A percentile compares a stretch with the other conserved stretches of the same genome.
These are phyloP conservation scores for Heloderma charlesbogerti DNA, from an alignment of 2,113 vertebrate species.

Conservation along the genomic window DNA sequence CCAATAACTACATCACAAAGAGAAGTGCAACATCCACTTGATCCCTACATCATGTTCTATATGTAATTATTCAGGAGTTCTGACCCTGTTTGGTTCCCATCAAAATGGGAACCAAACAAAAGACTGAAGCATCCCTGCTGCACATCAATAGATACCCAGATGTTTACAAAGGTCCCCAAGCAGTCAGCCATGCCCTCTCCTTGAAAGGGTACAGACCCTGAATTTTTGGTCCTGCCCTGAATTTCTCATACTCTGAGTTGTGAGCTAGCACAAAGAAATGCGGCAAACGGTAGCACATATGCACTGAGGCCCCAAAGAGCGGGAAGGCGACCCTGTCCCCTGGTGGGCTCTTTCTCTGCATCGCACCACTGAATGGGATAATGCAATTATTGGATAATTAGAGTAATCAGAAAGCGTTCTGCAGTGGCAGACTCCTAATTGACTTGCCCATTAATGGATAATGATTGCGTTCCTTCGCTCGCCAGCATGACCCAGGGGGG, in stretches of 20 bases:
- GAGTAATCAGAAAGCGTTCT: constrained; percentile 69
- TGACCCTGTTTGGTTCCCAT: not conserved
- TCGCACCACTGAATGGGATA: constrained; percentile 56
- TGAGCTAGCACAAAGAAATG: not conserved
- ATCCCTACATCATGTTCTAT: too few species aligned
- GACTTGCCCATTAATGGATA: constrained; percentile 70
- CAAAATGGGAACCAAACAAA: not conserved
- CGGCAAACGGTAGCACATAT: not conserved
- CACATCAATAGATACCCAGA: not conserved
- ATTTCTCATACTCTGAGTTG: too few species aligned
- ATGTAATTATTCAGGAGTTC: not conserved
- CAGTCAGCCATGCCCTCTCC: not conserved
- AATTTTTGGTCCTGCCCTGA: accelerated
- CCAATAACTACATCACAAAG: not conserved
- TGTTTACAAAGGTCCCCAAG: not conserved
- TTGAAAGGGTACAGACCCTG: not conserved
- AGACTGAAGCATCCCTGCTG: not conserved
- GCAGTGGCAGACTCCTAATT: constrained; percentile 71
- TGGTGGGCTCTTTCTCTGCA: not conserved
- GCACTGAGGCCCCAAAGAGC: not conserved
- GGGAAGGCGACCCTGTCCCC: not conserved
- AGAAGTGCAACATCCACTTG: not conserved
- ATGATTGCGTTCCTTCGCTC: constrained; percentile 59
- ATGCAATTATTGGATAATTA: constrained; percentile 72
- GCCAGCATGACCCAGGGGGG: constrained; percentile 41